Conservation (phyloP, 2,797 vertebrate species). For the Lagodon rhomboides region DNA sequence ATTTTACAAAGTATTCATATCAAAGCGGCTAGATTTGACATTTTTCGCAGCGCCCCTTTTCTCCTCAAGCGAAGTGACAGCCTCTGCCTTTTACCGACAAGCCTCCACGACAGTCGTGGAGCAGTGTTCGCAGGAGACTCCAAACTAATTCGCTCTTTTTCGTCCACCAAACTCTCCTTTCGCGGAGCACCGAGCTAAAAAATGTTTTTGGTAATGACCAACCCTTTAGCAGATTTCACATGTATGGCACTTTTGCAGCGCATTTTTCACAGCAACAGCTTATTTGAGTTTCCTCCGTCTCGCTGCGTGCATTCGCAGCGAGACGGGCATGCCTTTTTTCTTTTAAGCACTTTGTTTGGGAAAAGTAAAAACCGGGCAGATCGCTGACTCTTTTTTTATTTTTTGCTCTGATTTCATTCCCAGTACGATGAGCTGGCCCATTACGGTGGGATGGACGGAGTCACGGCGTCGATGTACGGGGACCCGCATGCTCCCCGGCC, state of each 20-base stretch:
- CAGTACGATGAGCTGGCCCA: constrained; percentile 99
- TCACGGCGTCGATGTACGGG: constrained; percentile 99
- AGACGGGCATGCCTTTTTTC: constrained; percentile 58
- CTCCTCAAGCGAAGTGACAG: constrained; percentile 81
- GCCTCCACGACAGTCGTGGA: constrained; percentile 76
- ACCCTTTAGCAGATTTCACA: constrained; percentile 34
- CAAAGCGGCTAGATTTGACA: constrained; percentile 81
- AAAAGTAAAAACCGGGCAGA: constrained; percentile 53
- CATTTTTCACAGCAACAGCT: constrained; percentile 31
- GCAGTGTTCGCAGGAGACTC: constrained; percentile 79
- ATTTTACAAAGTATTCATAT: constrained; percentile 84
- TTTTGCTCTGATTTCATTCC: constrained; percentile 79
- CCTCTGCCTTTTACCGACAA: constrained; percentile 73
- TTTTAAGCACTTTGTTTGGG: constrained; percentile 53
- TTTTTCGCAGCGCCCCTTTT: constrained; percentile 76
- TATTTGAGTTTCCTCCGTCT: constrained; percentile 43
- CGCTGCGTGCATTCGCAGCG: constrained; percentile 38
- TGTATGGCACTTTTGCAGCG: constrained; percentile 48
- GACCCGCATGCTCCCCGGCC: constrained; percentile 98
- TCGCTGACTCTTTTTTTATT: constrained; percentile 63
- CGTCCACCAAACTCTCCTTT: constrained; percentile 85
- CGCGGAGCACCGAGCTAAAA: constrained; percentile 84
- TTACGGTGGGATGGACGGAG: constrained; percentile 99
- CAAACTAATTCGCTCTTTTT: constrained; percentile 77
- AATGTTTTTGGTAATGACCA: constrained; percentile 96